phyloP scores from a whole-genome alignment of 2,797 vertebrate genomes.

The Pachyuromys duprasi region DNA sequence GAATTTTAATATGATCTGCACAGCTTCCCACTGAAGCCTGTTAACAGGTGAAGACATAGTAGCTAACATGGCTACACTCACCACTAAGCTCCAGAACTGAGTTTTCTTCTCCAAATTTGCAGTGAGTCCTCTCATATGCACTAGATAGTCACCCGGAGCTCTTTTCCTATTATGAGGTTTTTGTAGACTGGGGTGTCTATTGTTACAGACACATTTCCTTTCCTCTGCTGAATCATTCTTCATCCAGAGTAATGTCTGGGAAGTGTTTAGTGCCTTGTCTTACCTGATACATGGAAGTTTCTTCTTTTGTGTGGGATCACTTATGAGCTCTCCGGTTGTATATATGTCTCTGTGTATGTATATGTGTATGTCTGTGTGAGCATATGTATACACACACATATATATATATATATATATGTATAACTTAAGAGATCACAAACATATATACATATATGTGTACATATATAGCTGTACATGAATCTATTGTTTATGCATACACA shows the following conservation, averaged over 20 bases:
- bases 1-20: neutral
- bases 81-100: neutral
- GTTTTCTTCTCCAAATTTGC: slow-evolving; percentile 38
- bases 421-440: no score
- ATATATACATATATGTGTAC: neutral
- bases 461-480: neutral
- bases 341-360: neutral
- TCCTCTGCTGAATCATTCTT: neutral
- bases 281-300: neutral
- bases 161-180: slow-evolving; percentile 6
- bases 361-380: neutral
- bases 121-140: neutral
- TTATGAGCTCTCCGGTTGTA: neutral
- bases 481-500: no score
- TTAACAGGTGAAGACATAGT: slow-evolving; percentile 14
- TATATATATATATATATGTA: no score
- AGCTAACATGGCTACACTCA: neutral
- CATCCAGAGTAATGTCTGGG: neutral
- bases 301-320: neutral
- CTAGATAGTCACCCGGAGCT: neutral
- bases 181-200: neutral
- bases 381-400: no score
- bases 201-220: neutral
- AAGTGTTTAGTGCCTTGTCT: neutral
- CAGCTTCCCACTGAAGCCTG: slow-evolving; percentile 34